Evolutionary conservation across 2,888 invertebrate genomes (phyloP).

Genomic region (Drosophila putrida): DNA sequence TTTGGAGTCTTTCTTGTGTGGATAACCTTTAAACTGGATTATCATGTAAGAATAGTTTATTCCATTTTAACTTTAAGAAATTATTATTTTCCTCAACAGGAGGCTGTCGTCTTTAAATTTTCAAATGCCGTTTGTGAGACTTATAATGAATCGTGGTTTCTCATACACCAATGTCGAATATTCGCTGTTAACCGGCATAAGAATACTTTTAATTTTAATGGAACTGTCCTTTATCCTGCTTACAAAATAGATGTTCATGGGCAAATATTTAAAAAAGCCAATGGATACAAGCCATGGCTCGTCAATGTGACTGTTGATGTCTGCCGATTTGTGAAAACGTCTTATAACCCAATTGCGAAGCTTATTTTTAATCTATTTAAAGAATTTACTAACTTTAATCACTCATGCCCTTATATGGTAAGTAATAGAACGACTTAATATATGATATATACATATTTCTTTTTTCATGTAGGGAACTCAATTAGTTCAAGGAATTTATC

Average conservation of each 20-base stretch:
- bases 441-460: too few species aligned
- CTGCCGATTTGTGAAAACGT: conserved; percentile 24
- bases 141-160: conserved; percentile 3
- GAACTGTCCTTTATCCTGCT: background rate
- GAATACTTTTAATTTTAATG: background rate
- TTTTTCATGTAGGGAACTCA: conserved; percentile 9
- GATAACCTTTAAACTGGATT: background rate
- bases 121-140: conserved; percentile 8
- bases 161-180: background rate
- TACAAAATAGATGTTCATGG: background rate
- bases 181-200: conserved; percentile 7
- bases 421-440: too few species aligned
- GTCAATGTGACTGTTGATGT: conserved; percentile 11
- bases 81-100: too few species aligned
- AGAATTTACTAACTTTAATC: conserved; percentile 23
- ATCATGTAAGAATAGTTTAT: background rate
- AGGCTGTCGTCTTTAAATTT: conserved; percentile 17
- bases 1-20: background rate
- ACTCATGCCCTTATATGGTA: conserved; percentile 37
- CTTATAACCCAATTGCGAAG: conserved; percentile 19
- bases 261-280: conserved; percentile 25
- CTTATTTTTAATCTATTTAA: conserved; percentile 5
- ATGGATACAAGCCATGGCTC: conserved; percentile 46
- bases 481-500: conserved; percentile 25
- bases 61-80: too few species aligned